phyloP scores from a whole-genome alignment of 2,888 invertebrate genomes.

The Glyphotaelius pellucidus region DNA sequence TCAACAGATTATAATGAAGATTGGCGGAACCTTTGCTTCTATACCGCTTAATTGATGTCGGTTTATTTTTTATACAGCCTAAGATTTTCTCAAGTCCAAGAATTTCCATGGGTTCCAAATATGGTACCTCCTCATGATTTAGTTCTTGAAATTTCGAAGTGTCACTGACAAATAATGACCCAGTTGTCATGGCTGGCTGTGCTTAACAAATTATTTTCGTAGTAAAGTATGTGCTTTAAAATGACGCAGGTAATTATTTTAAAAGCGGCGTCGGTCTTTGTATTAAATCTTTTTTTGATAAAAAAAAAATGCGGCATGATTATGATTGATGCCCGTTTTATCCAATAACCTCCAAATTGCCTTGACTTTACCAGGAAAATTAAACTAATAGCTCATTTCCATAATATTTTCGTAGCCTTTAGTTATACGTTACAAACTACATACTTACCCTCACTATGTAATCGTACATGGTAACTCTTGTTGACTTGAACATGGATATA shows the following conservation, averaged over 20 bases:
- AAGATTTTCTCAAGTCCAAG: neutral
- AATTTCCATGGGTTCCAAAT: neutral
- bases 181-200: neutral
- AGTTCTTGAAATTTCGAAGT: neutral
- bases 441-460: neutral
- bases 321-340: conserved; percentile 11
- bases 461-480: neutral
- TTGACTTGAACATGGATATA: neutral
- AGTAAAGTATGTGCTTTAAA: neutral
- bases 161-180: neutral
- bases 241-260: conserved; percentile 13
- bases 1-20: neutral
- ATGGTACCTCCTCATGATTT: neutral
- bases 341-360: neutral
- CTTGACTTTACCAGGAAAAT: neutral
- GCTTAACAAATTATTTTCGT: neutral
- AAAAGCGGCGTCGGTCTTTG: neutral
- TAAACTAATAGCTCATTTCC: neutral
- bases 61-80: neutral
- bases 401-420: neutral
- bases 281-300: conserved; percentile 9
- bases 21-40: neutral
- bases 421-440: neutral
- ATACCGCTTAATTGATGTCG: neutral
- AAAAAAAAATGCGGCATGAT: conserved; percentile 12